phyloP scores from a whole-genome alignment of 2,888 invertebrate genomes.

The Ichneumon xanthorius region DNA sequence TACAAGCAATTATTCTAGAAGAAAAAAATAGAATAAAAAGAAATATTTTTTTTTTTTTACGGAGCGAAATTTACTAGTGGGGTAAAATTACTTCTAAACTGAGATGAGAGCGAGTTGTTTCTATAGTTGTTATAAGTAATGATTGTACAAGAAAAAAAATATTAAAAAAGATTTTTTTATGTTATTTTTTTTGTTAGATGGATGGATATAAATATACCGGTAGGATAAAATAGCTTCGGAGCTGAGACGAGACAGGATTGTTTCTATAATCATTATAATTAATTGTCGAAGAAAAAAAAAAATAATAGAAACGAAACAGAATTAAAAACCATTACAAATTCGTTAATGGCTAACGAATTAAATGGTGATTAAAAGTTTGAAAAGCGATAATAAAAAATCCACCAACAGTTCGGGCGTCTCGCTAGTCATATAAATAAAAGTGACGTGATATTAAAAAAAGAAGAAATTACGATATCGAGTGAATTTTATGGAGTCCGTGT shows the following conservation, averaged over 20 bases:
- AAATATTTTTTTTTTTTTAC: no score
- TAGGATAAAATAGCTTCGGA: no score
- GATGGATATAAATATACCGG: no score
- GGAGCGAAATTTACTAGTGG: no score
- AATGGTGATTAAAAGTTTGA: neutral
- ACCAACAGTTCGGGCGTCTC: neutral
- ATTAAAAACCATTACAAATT: neutral
- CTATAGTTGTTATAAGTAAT: no score
- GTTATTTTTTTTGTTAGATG: neutral
- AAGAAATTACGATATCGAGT: neutral
- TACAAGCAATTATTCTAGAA: neutral
- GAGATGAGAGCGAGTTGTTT: no score
- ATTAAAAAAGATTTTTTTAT: no score
- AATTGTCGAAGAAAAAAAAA: neutral
- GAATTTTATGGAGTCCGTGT: constrained; percentile 11
- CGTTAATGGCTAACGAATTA: neutral
- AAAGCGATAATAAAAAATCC: neutral
- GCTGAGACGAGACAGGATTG: no score
- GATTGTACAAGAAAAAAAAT: no score
- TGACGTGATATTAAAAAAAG: neutral
- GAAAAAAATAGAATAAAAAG: no score
- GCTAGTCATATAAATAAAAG: neutral
- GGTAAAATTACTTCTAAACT: no score
- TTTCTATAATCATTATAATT: no score
- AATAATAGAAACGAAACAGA: neutral